Base-by-base conservation (phyloP, 2,888 invertebrate genomes). In the Xestia rhomboidea region DNA sequence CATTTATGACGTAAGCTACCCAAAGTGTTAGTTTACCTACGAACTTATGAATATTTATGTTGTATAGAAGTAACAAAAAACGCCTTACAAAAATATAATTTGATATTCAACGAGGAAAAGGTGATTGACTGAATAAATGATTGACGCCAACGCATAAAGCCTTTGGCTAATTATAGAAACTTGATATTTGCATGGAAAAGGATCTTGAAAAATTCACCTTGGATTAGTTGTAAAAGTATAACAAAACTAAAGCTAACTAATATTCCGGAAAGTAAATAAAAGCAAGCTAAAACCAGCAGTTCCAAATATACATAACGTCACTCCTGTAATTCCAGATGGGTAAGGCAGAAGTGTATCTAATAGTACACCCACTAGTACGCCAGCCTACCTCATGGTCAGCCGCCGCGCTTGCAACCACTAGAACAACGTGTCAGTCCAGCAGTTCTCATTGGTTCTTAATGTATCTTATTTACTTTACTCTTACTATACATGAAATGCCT, bases 91-190 rank as follows among this genome's bases (percentile, higher is more conserved):
- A 78, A 46, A 38, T 70, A 70, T 54, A 68, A 68, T 60, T 44
- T 68, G 49, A 83, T 80, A 83, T 83, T 83, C 69, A 41, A 57
- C 57, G 76, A 73, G 66, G 83, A 79, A 83, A 83, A 80, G 84
- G 83, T 80, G 79, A 82, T 77, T 82, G 79, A 68, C 83, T 79
- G 83, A 68, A 78, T 83, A 68, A 49, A 67, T 79, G 78, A 83
- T 68, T 68, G 68, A 68, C 83, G 57, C 83, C 79, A 83, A 83
- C 84, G 64, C 84, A 44, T 60, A 30, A 11, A 30, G 41, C 41
- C 49, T n/a, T 64, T n/a, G 34, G 6, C 34, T 80, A 68, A 69
- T 57, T 77, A 77, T 51, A 83, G 49, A 78, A 57, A 78, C 60
- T 62, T 79, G 51, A 78, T 63, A 68, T 24, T 77, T 77, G 0